A percentile compares a stretch with the other conserved stretches of the same genome.
phyloP scores from a whole-genome alignment of 1,140 invertebrate species.

The Drosophila kanapiae region DNA sequence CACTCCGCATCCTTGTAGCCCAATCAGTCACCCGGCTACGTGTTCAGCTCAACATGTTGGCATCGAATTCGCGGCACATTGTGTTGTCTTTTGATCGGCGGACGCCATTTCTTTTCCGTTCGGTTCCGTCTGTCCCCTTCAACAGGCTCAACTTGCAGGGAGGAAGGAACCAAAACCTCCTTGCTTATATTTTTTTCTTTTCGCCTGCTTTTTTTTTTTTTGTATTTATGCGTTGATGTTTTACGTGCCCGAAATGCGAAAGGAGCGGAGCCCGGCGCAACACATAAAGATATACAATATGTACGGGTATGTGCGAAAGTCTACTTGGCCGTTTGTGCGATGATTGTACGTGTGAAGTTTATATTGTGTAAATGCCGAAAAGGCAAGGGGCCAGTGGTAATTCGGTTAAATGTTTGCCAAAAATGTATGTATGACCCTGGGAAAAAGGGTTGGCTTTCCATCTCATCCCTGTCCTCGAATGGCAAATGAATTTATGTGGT shows the following conservation, averaged over 20 bases:
- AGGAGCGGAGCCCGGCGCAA: slow-evolving; percentile 12
- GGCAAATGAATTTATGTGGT: slow-evolving; percentile 75
- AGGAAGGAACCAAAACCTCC: not conserved
- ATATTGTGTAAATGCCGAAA: slow-evolving; percentile 71
- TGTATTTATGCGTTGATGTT: slow-evolving; percentile 82
- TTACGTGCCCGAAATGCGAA: slow-evolving; percentile 76
- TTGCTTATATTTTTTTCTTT: slow-evolving; percentile 37
- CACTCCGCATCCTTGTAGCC: slow-evolving; percentile 39
- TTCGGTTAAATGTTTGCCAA: slow-evolving; percentile 23
- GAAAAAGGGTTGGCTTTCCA: slow-evolving; percentile 57
- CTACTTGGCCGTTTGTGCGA: slow-evolving; percentile 36
- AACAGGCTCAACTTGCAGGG: slow-evolving; percentile 26
- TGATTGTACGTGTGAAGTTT: slow-evolving; percentile 64
- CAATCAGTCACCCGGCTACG: slow-evolving; percentile 52
- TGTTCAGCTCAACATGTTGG: slow-evolving; percentile 40
- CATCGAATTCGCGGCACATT: slow-evolving; percentile 40
- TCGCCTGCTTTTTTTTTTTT: too few relatives aligned
- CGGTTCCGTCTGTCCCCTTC: not conserved
- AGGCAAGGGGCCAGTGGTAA: slow-evolving; percentile 21
- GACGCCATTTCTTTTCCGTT: slow-evolving; percentile 38
- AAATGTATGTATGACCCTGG: slow-evolving; percentile 47
- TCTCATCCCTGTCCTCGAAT: not conserved
- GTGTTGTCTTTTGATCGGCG: slow-evolving; percentile 49
- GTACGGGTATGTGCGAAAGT: slow-evolving; percentile 34
- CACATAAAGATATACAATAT: slow-evolving; percentile 18